Conservation (phyloP, 2,888 invertebrate species). For the Pandemis heparana region DNA sequence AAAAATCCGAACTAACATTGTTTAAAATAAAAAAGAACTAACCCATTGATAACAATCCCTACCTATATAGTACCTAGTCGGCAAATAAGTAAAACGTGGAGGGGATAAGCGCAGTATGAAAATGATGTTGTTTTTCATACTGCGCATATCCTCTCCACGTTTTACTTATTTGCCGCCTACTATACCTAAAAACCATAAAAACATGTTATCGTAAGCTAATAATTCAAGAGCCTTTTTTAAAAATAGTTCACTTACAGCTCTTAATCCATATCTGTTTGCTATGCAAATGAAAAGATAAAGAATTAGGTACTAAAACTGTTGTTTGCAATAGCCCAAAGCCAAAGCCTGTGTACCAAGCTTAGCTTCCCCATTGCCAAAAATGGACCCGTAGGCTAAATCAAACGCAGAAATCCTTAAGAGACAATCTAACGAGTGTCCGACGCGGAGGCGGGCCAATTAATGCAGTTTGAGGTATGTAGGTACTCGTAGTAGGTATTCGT, state of each 20-base stretch:
- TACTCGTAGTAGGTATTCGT: constrained; percentile 47
- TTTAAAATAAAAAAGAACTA: background rate
- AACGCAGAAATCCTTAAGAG: background rate
- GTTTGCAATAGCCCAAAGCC: constrained; percentile 5
- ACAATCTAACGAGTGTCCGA: constrained; percentile 49
- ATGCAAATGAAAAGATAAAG: constrained; percentile 24
- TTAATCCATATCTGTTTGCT: constrained; percentile 16
- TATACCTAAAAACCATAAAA: background rate
- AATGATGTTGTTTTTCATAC: too few species aligned
- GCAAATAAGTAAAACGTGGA: too few species aligned
- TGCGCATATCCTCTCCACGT: too few species aligned
- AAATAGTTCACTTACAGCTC: constrained; percentile 17
- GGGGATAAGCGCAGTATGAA: too few species aligned
- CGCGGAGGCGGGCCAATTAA: constrained; percentile 58
- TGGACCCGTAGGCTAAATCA: background rate
- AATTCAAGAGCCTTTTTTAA: constrained; percentile 9
- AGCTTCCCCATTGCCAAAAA: constrained; percentile 4
- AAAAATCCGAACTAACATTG: too few species aligned
- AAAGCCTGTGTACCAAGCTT: constrained; percentile 1
- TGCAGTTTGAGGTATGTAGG: constrained; percentile 55
- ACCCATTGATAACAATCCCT: background rate
- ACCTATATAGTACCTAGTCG: too few species aligned
- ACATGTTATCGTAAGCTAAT: constrained; percentile 1
- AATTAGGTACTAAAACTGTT: constrained; percentile 19
- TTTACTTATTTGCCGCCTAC: too few species aligned